Base-by-base conservation (phyloP, 2,888 invertebrate species). In the Euplagia quadripunctaria region DNA sequence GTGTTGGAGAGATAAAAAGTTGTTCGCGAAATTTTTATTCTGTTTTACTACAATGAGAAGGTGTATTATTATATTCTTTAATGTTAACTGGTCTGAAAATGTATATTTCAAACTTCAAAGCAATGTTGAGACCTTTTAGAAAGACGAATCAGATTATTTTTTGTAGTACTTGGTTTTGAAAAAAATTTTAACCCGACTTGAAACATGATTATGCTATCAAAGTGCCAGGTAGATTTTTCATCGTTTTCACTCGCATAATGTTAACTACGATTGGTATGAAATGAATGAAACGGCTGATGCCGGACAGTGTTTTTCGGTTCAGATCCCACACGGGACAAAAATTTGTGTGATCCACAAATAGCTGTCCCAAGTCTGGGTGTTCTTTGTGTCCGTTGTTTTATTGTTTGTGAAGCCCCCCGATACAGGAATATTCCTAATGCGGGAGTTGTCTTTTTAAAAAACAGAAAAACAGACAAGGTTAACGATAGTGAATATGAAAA, bases 1-100 rank as follows among this genome's bases (percentile, higher is more conserved):
- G 65, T 75, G 74, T 83, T 79, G 64, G 77, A 82, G 77, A 82
- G 79, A 84, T 77, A 82, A 82, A 79, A 76, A 82, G 72, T 67
- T 66, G 78, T 71, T 76, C 63, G 67, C 61, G 72, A 64, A 73
- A 76, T 20, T 73, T 71, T 63, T 76, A 69, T 71, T 71, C 72
- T 52, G 43, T 43, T 71, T 77, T 75, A 64, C 68, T 63, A 6
- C 0, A 46, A 9, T 46, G 6, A 31, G 61, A 14, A 61, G 14
- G 1, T 11, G 5, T 31, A 31, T 31, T 31, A 31, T 31, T 31
- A 31, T 31, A 31, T 61, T 61, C 20, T 61, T 31, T 14, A 31
- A 61, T 31, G 2, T 61, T 31, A 31, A 14, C 61, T 61, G 61
- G 31, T 61, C 31, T 31, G 14, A 31, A 61, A 61, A 61, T 12